These are phyloP conservation scores for Coregonus clupeaformis DNA, from an alignment of 2,113 vertebrate genomes.

Conservation along the genomic window DNA sequence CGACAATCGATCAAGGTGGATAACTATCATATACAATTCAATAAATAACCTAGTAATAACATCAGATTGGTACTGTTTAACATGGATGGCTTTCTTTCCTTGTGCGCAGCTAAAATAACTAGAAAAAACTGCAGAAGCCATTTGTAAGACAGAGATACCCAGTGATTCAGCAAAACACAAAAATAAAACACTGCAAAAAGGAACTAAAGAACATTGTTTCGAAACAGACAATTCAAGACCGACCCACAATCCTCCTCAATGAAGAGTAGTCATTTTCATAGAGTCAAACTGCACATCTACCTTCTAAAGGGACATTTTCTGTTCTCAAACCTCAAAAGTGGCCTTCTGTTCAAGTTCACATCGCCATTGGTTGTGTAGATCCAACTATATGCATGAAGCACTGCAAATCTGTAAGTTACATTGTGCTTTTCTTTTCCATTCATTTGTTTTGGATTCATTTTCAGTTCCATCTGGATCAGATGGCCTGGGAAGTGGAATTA, in stretches of 20 bases:
- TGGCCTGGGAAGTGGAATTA: too few species aligned
- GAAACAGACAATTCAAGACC: background rate
- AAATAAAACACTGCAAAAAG: background rate
- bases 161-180: background rate
- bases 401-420: too few species aligned
- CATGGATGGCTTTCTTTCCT: constrained; percentile 38
- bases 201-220: background rate
- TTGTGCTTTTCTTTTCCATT: too few species aligned
- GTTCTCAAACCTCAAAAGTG: too few species aligned
- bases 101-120: background rate
- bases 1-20: constrained; percentile 6
- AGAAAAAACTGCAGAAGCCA: background rate
- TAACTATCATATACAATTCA: constrained; percentile 22
- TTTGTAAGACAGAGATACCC: background rate
- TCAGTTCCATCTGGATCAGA: too few species aligned
- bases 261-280: background rate
- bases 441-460: too few species aligned
- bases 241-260: background rate
- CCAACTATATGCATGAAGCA: too few species aligned
- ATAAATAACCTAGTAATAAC: constrained; percentile 33
- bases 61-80: constrained; percentile 32
- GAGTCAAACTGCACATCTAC: too few species aligned
- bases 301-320: too few species aligned
- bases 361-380: too few species aligned
- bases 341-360: too few species aligned